Percentiles rank a stretch among this genome's conserved stretches.
These are phyloP conservation scores for Micromussa lordhowensis DNA, from an alignment of 92 coral and sea anemone genomes.

Conservation along the genomic window DNA sequence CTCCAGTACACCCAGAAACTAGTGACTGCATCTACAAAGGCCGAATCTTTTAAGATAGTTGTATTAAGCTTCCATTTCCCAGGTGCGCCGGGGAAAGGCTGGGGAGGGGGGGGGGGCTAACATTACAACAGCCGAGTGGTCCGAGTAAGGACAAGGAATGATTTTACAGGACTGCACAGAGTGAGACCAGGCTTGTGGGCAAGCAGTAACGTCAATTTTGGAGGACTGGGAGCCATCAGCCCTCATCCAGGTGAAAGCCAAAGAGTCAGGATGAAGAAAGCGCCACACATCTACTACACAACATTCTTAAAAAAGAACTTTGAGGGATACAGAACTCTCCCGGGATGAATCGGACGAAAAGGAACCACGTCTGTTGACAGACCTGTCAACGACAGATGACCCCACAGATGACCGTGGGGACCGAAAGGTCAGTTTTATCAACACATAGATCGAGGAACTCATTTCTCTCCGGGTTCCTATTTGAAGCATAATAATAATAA, in stretches of 20 bases:
- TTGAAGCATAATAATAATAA: background rate
- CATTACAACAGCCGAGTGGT: background rate
- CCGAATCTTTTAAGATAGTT: background rate
- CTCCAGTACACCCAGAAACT: background rate
- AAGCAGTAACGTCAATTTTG: background rate
- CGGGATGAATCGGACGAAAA: background rate
- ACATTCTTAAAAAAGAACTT: background rate
- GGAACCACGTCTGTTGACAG: background rate
- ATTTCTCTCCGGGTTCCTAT: background rate
- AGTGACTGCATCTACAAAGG: background rate
- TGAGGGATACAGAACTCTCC: background rate
- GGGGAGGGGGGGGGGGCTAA: background rate
- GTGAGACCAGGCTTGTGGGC: background rate
- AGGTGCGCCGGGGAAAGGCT: background rate
- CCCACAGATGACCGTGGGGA: background rate
- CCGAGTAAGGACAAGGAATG: background rate
- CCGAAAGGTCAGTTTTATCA: background rate
- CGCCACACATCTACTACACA: background rate
- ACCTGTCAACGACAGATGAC: too few species aligned
- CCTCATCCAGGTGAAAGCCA: background rate
- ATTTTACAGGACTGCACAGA: background rate
- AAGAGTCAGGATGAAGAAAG: background rate
- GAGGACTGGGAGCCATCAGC: background rate
- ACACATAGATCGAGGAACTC: background rate
- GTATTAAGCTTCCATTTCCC: background rate